Base-by-base conservation (phyloP, 2,113 vertebrate genomes). In the Gopherus evgoodei region DNA sequence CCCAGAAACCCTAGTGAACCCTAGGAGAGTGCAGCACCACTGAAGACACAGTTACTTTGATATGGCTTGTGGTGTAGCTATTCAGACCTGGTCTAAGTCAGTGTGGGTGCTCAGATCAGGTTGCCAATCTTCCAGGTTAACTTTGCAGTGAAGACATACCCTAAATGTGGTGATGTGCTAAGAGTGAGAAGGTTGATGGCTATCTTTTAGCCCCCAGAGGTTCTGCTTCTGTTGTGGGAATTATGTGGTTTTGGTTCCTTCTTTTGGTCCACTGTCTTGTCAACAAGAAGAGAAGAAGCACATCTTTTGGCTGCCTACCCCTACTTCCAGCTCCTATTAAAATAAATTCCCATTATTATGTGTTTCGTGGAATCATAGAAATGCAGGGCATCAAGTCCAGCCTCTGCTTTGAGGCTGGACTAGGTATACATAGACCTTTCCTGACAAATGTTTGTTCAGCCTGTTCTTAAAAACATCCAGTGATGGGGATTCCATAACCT, bases 211-310 rank as follows among this genome's bases (percentile, higher is more conserved):
- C 35, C 81, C 16, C 83, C 81, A 35, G 76, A 0, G 1, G 72
- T 38, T 94, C 0, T 11, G 79, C 89, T 94, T 92, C 83, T 95
- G 75, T 57, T 90, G 44, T 94, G 92, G 96, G 96, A 97, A 95
- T 79, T 96, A 96, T 93, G 89, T 96, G 93, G 31, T 95, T 96
- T 92, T 93, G 44, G 84, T 91, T 78, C 86, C 35, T 84, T 69
- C 65, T 87, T 12, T 31, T 89, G 81, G 69, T 81, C 78, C 89
- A 62, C 35, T 86, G 10, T 88, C 91, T 84, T 93, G 35, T 83
- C 78, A 87, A 29, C 84, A 89, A 92, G 52, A 88, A 92, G 52
- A 91, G 81, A 82, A 49, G 49, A 92, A 50, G 86, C 81, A 35
- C 44, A 89, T 57, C 31, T 53, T 6, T 50, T 93, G 81, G 75